phyloP scores from a whole-genome alignment of 2,113 vertebrate species.

The Entelurus aequoreus region DNA sequence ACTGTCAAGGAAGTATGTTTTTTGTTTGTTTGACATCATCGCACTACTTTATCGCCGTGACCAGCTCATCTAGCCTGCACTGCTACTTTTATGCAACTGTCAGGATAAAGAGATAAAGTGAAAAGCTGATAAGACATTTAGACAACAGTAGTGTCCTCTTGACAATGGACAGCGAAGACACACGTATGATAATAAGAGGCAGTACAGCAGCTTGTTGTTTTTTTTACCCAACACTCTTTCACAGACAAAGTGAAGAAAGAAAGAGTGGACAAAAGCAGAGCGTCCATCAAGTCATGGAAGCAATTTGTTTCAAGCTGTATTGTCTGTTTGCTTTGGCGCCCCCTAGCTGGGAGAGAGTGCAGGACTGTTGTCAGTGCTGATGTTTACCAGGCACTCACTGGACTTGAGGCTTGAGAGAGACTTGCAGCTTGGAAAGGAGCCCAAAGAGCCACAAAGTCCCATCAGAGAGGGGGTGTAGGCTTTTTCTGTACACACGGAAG shows the following conservation, averaged over 20 bases:
- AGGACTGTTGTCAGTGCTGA: conserved; percentile 91
- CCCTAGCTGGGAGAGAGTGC: conserved; percentile 87
- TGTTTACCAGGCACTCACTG: conserved; percentile 95
- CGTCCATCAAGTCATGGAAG: background rate
- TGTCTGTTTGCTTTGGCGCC: conserved; percentile 49
- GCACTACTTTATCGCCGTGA: conserved; percentile 3
- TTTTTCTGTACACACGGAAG: conserved; percentile 73
- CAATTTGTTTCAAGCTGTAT: conserved; percentile 23
- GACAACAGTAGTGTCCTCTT: background rate
- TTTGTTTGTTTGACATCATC: background rate
- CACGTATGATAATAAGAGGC: conserved; percentile 32
- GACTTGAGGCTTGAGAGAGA: conserved; percentile 94
- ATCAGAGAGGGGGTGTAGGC: conserved; percentile 94
- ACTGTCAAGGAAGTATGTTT: conserved; percentile 2
- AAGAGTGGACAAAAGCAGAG: conserved; percentile 35
- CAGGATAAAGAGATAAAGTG: conserved; percentile 17
- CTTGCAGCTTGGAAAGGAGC: conserved; percentile 92
- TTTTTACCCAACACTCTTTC: conserved; percentile 34
- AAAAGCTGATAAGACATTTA: conserved; percentile 2
- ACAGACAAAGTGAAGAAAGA: conserved; percentile 31
- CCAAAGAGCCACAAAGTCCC: conserved; percentile 91
- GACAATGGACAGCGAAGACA: background rate
- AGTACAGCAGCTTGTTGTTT: conserved; percentile 53
- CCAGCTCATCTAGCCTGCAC: conserved; percentile 23
- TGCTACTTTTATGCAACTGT: conserved; percentile 22